Conservation (phyloP, 2,888 invertebrate genomes). For the Synergus japonicus region DNA sequence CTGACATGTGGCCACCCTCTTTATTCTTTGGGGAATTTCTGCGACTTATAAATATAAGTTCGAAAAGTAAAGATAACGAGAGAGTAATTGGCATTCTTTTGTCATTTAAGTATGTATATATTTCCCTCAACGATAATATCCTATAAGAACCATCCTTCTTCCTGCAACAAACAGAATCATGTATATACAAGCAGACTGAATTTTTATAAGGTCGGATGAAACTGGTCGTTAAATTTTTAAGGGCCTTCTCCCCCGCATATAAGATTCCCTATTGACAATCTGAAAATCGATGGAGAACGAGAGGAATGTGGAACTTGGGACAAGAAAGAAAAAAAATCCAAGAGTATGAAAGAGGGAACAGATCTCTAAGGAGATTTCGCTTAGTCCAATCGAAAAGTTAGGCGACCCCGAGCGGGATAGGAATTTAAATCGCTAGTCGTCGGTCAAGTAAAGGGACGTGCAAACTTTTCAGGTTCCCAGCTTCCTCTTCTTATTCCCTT, state of each 20-base stretch:
- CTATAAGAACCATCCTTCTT: slow-evolving; percentile 15
- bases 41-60: too few relatives aligned
- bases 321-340: not conserved
- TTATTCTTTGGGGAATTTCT: too few relatives aligned
- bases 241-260: slow-evolving; percentile 26
- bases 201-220: slow-evolving; percentile 32
- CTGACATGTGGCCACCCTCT: too few relatives aligned
- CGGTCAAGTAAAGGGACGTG: slow-evolving; percentile 28
- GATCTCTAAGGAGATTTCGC: slow-evolving; percentile 38
- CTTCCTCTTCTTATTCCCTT: not conserved
- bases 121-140: slow-evolving; percentile 11
- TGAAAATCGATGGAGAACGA: slow-evolving; percentile 34
- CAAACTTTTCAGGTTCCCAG: slow-evolving; percentile 20
- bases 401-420: slow-evolving; percentile 20
- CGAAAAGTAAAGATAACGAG: not conserved
- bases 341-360: slow-evolving; percentile 36
- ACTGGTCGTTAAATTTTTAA: slow-evolving; percentile 33
- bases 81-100: slow-evolving; percentile 35
- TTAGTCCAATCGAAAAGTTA: slow-evolving; percentile 35
- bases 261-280: slow-evolving; percentile 29
- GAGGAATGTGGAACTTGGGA: slow-evolving; percentile 35
- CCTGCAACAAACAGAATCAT: not conserved
- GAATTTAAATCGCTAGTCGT: slow-evolving; percentile 38
- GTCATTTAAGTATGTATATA: slow-evolving; percentile 4
- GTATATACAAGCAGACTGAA: slow-evolving; percentile 22